A percentile compares a stretch with the other conserved stretches of the same genome.
phyloP scores from a whole-genome alignment of 1,140 invertebrate genomes.

The Samia ricini region DNA sequence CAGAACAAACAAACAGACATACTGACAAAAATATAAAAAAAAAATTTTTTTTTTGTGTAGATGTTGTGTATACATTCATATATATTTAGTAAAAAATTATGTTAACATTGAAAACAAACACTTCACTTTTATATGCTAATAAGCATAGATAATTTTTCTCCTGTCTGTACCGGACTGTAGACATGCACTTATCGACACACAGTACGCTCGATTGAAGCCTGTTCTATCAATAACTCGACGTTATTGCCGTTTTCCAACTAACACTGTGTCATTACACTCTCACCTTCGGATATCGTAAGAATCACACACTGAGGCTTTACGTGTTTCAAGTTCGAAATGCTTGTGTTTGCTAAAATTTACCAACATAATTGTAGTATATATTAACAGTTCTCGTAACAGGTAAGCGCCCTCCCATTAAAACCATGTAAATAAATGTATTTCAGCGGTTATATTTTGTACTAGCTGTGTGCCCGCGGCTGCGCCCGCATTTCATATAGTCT shows the following conservation, averaged over 20 bases:
- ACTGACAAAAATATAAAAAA: too few species aligned
- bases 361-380: conserved; percentile 12
- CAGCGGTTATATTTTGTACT: neutral
- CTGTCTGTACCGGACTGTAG: conserved; percentile 29
- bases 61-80: too few species aligned
- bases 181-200: conserved; percentile 45
- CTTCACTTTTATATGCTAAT: too few species aligned
- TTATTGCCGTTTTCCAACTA: conserved; percentile 34
- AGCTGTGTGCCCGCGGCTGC: too few species aligned
- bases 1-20: too few species aligned
- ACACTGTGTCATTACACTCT: conserved; percentile 6
- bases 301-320: conserved; percentile 3
- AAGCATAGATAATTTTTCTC: neutral
- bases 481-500: too few species aligned
- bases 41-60: too few species aligned
- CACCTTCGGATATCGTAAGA: neutral
- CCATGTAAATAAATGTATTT: neutral
- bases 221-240: conserved; percentile 45
- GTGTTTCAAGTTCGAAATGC: conserved; percentile 8
- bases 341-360: conserved; percentile 20
- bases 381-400: neutral
- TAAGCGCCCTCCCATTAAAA: neutral
- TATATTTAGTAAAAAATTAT: too few species aligned
- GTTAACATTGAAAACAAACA: too few species aligned
- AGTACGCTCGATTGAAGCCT: conserved; percentile 57